Base-by-base conservation (phyloP, 2,113 vertebrate species). In the Chaetodon auriga region DNA sequence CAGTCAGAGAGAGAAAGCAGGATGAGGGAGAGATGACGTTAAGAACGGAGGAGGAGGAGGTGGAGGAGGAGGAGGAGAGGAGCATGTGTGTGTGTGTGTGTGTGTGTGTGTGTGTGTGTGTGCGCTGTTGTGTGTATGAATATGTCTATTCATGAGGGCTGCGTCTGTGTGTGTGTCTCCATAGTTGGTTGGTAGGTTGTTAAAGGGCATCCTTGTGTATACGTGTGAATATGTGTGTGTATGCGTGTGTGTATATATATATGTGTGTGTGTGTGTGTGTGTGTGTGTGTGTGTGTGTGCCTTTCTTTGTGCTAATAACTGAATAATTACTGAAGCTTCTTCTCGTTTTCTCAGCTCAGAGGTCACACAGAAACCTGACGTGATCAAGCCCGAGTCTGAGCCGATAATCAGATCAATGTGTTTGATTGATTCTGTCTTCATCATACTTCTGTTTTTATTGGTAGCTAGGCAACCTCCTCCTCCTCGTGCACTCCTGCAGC, bases 1-100 rank as follows among this genome's bases (percentile, higher is more conserved):
- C 80, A 87, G 87, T 75, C 89, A 78, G 78, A 90, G 82, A 80
- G 87, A 91, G 88, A 90, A 81, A 79, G 85, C 75, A 73, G 83
- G 85, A 88, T 73, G 90, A 89, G 83, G 51, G 65, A 81, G 80
- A 77, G 82, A 89, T 89, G 87, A 86, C 45, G 75, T 72, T 64
- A 68, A 72, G 86, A 75, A 81, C 3, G 62, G 41, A 16, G 60
- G 45, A 8, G 66, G 57, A 51, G 75, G 86, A 69, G 64, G 66
- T 53, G 62, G 58, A 72, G 68, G 64, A 35, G 30, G 62, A 54
- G 21, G 43, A 46, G 18, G 53, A 21, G 66, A 38, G 46, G 54
- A n/a, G 25, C 7, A 15, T 35, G 58, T 18, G 68, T 61, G 60
- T 63, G 68, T 70, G 51, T 71, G 57, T 43, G 48, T n/a, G 21